Conservation (phyloP, 2,113 vertebrate genomes). For the Nansenia antarctica region DNA sequence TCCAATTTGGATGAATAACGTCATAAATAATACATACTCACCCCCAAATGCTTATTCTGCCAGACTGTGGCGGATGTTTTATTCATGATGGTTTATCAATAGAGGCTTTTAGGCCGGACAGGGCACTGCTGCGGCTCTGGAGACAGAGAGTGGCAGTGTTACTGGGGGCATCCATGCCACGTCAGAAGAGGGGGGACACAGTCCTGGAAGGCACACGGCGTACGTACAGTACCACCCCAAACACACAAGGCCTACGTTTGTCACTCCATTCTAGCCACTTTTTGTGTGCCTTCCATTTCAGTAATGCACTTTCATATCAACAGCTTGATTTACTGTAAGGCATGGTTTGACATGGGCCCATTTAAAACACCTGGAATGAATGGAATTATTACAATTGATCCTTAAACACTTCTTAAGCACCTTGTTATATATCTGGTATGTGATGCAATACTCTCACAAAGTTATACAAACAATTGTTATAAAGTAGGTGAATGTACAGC, state of each 20-base stretch:
- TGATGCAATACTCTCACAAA: not conserved
- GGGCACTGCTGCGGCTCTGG: constrained; percentile 5
- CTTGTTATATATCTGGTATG: no score
- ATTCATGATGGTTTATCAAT: constrained; percentile 36
- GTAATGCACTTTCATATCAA: not conserved
- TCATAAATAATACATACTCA: constrained; percentile 24
- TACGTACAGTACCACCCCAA: not conserved
- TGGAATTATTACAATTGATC: no score
- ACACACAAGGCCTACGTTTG: not conserved
- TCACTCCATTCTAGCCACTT: not conserved
- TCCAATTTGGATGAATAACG: not conserved
- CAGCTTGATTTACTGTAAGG: not conserved
- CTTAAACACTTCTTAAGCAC: no score
- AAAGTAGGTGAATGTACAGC: not conserved
- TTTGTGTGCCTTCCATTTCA: not conserved
- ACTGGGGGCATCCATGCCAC: not conserved
- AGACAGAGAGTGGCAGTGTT: constrained; percentile 9
- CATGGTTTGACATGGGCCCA: not conserved
- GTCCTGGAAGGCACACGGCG: not conserved
- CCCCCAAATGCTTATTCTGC: constrained; percentile 32
- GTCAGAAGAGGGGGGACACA: not conserved
- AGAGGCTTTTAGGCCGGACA: constrained; percentile 25
- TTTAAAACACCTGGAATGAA: no score
- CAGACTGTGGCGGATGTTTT: constrained; percentile 39
- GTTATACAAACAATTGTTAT: no score